Conservation (phyloP, 2,888 invertebrate genomes). For the Hypsopygia costalis region DNA sequence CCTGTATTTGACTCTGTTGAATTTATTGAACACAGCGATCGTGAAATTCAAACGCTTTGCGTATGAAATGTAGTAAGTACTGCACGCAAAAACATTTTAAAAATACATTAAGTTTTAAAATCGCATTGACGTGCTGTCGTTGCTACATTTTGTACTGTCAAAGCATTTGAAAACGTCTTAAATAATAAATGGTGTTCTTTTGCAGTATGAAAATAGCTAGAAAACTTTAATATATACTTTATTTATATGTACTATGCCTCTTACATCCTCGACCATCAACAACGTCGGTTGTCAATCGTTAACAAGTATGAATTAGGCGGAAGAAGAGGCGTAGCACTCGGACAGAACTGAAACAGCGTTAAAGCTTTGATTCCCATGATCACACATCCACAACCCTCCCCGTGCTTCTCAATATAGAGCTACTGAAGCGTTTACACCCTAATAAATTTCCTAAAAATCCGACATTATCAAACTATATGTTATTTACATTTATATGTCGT, state of each 20-base stretch:
- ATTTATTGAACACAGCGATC: slow-evolving; percentile 71
- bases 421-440: slow-evolving; percentile 71
- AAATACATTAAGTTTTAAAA: background rate
- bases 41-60: slow-evolving; percentile 49
- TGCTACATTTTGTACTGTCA: slow-evolving; percentile 18
- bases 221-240: slow-evolving; percentile 44
- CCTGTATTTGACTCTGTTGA: slow-evolving; percentile 78
- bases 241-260: slow-evolving; percentile 53
- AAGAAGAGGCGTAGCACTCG: slow-evolving; percentile 50
- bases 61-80: background rate
- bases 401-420: slow-evolving; percentile 52
- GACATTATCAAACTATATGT: slow-evolving; percentile 77
- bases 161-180: slow-evolving; percentile 48
- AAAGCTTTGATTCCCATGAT: slow-evolving; percentile 79
- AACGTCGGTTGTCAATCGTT: background rate
- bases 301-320: slow-evolving; percentile 4
- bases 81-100: too few relatives aligned
- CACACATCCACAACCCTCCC: slow-evolving; percentile 65
- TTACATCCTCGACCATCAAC: slow-evolving; percentile 21
- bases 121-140: background rate
- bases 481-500: slow-evolving; percentile 79
- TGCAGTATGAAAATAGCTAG: slow-evolving; percentile 73
- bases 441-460: slow-evolving; percentile 77
- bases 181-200: slow-evolving; percentile 50
- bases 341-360: slow-evolving; percentile 68